Percentiles rank a stretch among this genome's conserved stretches.
Conservation (phyloP, 2,797 vertebrate species). For the Loris lydekkerianus region DNA sequence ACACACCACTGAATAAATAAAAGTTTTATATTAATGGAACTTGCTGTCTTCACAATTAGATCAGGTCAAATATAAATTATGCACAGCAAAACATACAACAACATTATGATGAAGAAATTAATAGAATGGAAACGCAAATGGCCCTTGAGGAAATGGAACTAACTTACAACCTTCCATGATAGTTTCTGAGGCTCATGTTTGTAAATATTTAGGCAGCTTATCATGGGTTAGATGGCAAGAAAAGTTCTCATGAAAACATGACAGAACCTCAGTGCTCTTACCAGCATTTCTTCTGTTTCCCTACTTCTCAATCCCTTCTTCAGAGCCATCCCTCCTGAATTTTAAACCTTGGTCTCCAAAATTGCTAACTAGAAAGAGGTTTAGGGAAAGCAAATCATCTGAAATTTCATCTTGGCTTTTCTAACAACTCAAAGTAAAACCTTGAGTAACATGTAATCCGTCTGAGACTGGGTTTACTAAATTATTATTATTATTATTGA, state of each 20-base stretch:
- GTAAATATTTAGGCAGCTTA: constrained; percentile 21
- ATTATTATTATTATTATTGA: constrained; percentile 36
- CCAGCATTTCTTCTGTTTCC: not conserved
- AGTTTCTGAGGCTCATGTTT: not conserved
- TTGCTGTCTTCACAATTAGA: too few species aligned
- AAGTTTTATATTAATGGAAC: not conserved
- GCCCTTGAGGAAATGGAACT: not conserved
- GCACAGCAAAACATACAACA: not conserved
- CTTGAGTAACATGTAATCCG: constrained; percentile 13
- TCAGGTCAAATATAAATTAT: not conserved
- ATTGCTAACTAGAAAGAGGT: constrained; percentile 20
- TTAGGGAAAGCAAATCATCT: not conserved
- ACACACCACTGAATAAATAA: not conserved
- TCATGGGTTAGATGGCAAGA: not conserved
- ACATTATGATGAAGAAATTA: not conserved
- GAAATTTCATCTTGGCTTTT: constrained; percentile 27
- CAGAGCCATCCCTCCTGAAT: not conserved
- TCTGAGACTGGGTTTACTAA: constrained; percentile 21
- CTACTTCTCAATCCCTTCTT: not conserved
- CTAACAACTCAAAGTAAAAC: constrained; percentile 52
- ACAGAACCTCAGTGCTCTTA: not conserved
- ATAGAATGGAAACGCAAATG: not conserved
- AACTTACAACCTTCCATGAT: not conserved
- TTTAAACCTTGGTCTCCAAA: not conserved
- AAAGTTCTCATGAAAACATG: not conserved